These are phyloP conservation scores for Apotomis capreana DNA, from an alignment of 2,888 invertebrate species.

Conservation along the genomic window DNA sequence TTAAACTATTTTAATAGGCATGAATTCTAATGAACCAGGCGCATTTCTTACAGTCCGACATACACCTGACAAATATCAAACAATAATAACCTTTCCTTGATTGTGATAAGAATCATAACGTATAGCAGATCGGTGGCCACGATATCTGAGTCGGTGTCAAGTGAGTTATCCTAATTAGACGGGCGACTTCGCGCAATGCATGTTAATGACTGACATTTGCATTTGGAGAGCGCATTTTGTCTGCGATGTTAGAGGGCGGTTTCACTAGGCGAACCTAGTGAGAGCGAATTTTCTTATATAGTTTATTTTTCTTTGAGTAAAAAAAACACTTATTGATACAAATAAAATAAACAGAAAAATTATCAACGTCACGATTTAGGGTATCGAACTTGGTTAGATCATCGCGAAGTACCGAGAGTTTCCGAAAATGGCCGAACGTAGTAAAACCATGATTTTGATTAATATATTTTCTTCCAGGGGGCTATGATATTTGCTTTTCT, in stretches of 20 bases:
- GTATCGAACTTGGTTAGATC: no score
- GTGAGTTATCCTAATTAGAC: slow-evolving; percentile 78
- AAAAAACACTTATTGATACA: no score
- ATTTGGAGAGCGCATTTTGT: slow-evolving; percentile 59
- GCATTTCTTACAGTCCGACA: not conserved
- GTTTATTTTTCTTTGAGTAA: not conserved
- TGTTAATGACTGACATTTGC: slow-evolving; percentile 82
- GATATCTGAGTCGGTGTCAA: slow-evolving; percentile 67
- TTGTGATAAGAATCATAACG: slow-evolving; percentile 13
- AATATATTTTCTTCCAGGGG: no score
- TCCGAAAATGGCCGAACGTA: no score
- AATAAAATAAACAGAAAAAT: no score
- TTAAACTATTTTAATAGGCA: not conserved
- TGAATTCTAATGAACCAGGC: slow-evolving; percentile 30
- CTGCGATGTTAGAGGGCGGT: slow-evolving; percentile 32
- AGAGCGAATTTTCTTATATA: not conserved
- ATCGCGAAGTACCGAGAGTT: no score
- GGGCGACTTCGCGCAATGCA: slow-evolving; percentile 78
- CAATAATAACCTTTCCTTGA: not conserved
- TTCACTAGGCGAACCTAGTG: slow-evolving; percentile 6
- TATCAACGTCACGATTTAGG: no score
- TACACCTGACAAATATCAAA: not conserved
- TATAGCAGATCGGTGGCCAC: slow-evolving; percentile 50
- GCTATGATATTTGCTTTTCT: no score
- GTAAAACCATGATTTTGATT: no score